Evolutionary conservation across 1,140 invertebrate genomes (phyloP).

Genomic region (Drosophila insularis): DNA sequence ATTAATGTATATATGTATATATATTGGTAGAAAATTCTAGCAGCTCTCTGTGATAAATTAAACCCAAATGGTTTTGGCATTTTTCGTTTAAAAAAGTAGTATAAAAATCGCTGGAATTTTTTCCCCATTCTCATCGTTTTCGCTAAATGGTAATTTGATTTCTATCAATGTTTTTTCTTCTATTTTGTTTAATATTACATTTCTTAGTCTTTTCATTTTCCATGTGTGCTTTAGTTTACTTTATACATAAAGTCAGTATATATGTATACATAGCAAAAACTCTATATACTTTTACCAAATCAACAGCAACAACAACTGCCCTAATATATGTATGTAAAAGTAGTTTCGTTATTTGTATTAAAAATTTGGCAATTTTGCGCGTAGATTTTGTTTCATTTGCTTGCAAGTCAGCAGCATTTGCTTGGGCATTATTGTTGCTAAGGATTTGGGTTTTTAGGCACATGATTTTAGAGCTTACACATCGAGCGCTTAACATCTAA

Average conservation of each 20-base stretch:
- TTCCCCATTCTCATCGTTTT: conserved; percentile 14
- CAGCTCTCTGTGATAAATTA: conserved; percentile 45
- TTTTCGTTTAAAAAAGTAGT: conserved; percentile 60
- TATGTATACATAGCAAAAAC: conserved; percentile 75
- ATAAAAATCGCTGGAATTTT: conserved; percentile 48
- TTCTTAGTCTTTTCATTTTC: conserved; percentile 81
- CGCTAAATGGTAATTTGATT: conserved; percentile 69
- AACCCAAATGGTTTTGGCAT: conserved; percentile 67
- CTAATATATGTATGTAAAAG: conserved; percentile 37
- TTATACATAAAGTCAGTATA: conserved; percentile 67
- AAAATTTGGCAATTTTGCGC: conserved; percentile 64
- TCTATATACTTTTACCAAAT: conserved; percentile 67
- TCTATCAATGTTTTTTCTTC: conserved; percentile 38
- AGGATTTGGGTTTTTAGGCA: conserved; percentile 61
- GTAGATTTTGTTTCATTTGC: conserved; percentile 44
- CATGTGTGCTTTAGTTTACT: conserved; percentile 77
- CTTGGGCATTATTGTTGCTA: conserved; percentile 36
- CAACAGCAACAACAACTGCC: conserved; percentile 29
- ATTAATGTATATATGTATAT: conserved; percentile 37
- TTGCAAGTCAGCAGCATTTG: conserved; percentile 25
- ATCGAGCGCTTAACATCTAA: conserved; percentile 52
- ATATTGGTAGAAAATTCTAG: conserved; percentile 62
- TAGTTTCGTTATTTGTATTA: conserved; percentile 36
- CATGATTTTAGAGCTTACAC: conserved; percentile 77
- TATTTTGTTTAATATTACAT: conserved; percentile 53